These are phyloP conservation scores for Lycocerus yunnanus DNA, from an alignment of 2,888 invertebrate species.

Conservation along the genomic window DNA sequence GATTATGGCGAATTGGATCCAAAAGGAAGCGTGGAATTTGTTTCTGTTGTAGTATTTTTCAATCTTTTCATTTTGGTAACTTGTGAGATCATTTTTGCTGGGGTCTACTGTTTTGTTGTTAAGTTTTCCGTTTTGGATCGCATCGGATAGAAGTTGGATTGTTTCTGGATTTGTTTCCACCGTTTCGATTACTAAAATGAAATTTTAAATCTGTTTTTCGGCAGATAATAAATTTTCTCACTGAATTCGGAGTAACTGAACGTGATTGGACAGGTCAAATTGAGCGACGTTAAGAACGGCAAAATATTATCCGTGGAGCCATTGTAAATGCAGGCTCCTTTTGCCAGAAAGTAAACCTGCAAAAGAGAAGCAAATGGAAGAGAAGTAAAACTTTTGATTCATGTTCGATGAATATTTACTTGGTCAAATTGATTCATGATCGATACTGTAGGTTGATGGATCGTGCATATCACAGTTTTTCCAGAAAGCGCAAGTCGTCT, in stretches of 20 bases:
- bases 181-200: constrained; percentile 56
- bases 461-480: constrained; percentile 76
- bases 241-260: constrained; percentile 80
- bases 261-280: constrained; percentile 72
- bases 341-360: constrained; percentile 58
- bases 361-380: too few relatives aligned
- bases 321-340: constrained; percentile 68
- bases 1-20: too few relatives aligned
- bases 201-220: too few relatives aligned
- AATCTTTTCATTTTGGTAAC: too few relatives aligned
- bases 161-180: constrained; percentile 47
- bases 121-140: constrained; percentile 54
- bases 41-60: too few relatives aligned
- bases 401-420: too few relatives aligned
- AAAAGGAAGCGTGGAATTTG: too few relatives aligned
- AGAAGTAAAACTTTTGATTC: too few relatives aligned
- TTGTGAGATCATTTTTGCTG: background rate
- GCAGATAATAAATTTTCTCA: constrained; percentile 38
- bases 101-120: constrained; percentile 37
- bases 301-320: constrained; percentile 71
- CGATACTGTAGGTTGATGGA: constrained; percentile 80
- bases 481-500: constrained; percentile 72
- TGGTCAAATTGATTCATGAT: constrained; percentile 28
- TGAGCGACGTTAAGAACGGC: constrained; percentile 67
- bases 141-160: constrained; percentile 43